Percentiles rank a stretch among this genome's conserved stretches.
Evolutionary conservation across 1,140 invertebrate genomes (phyloP).

Genomic region (Bombus fervidus): DNA sequence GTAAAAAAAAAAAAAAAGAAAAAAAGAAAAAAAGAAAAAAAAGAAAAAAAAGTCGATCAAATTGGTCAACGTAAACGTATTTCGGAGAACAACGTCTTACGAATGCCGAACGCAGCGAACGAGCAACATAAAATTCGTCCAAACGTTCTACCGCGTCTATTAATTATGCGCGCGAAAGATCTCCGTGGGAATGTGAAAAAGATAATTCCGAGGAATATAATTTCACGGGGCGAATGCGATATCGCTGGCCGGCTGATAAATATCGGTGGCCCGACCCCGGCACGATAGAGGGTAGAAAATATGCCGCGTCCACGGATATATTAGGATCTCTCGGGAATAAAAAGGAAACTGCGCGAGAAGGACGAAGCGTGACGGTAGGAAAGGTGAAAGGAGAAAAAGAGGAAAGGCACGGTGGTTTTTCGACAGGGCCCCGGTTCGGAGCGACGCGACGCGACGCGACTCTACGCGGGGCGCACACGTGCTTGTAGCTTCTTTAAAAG

Average conservation of each 20-base stretch:
- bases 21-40: too few species aligned
- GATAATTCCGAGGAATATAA: constrained; percentile 50
- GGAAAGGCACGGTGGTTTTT: constrained; percentile 52
- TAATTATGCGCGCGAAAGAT: constrained; percentile 55
- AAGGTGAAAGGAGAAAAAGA: constrained; percentile 38
- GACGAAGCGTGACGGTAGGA: constrained; percentile 16
- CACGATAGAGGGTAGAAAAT: constrained; percentile 66
- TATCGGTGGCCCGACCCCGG: constrained; percentile 51
- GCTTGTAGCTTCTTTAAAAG: constrained; percentile 62
- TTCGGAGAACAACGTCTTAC: too few species aligned
- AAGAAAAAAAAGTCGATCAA: too few species aligned
- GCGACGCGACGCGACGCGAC: neutral
- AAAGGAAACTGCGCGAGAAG: constrained; percentile 42
- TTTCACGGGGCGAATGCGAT: constrained; percentile 53
- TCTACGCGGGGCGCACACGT: constrained; percentile 57
- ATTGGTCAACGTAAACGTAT: too few species aligned
- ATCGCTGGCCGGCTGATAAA: constrained; percentile 59
- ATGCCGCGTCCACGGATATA: constrained; percentile 64
- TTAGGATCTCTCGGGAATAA: constrained; percentile 63
- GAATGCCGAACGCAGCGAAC: too few species aligned
- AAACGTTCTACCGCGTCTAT: constrained; percentile 32
- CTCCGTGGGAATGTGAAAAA: constrained; percentile 65
- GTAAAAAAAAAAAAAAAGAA: too few species aligned
- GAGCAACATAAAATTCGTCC: neutral
- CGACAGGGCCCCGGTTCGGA: constrained; percentile 31